Percentiles rank a stretch among this genome's conserved stretches.
phyloP scores from a whole-genome alignment of 2,888 invertebrate genomes.

The Scaptomyza polygonia region DNA sequence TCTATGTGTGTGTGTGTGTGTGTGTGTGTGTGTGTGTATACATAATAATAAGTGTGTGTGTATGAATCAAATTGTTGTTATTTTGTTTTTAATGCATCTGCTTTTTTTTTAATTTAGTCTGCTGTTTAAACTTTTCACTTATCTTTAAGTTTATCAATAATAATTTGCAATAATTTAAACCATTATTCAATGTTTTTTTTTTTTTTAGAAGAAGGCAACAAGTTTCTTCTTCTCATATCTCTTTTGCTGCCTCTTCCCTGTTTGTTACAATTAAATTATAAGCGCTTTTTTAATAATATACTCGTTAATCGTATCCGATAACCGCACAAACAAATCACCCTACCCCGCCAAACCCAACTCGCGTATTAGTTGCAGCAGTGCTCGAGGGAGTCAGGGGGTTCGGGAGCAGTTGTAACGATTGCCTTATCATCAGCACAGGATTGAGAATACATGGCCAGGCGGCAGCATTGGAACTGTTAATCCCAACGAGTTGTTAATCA shows the following conservation, averaged over 20 bases:
- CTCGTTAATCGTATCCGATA: slow-evolving; percentile 51
- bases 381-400: neutral
- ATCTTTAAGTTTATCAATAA: slow-evolving; percentile 50
- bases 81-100: slow-evolving; percentile 14
- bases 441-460: slow-evolving; percentile 16
- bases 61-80: slow-evolving; percentile 26
- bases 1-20: slow-evolving; percentile 29
- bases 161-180: slow-evolving; percentile 75
- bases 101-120: slow-evolving; percentile 45
- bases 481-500: neutral
- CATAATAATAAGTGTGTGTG: slow-evolving; percentile 52
- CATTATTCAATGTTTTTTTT: slow-evolving; percentile 47
- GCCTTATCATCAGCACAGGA: slow-evolving; percentile 15
- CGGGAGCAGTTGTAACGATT: slow-evolving; percentile 9
- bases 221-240: neutral
- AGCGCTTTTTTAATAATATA: slow-evolving; percentile 76
- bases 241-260: slow-evolving; percentile 3
- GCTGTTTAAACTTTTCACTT: slow-evolving; percentile 41
- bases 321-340: neutral
- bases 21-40: slow-evolving; percentile 36
- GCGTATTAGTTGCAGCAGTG: slow-evolving; percentile 53
- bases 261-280: slow-evolving; percentile 73
- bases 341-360: neutral
- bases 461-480: neutral
- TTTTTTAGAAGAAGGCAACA: slow-evolving; percentile 31